Percentiles rank a stretch among this genome's conserved stretches.
Evolutionary conservation across 2,113 vertebrate genomes (phyloP).

Genomic region (Erpornis zantholeuca): DNA sequence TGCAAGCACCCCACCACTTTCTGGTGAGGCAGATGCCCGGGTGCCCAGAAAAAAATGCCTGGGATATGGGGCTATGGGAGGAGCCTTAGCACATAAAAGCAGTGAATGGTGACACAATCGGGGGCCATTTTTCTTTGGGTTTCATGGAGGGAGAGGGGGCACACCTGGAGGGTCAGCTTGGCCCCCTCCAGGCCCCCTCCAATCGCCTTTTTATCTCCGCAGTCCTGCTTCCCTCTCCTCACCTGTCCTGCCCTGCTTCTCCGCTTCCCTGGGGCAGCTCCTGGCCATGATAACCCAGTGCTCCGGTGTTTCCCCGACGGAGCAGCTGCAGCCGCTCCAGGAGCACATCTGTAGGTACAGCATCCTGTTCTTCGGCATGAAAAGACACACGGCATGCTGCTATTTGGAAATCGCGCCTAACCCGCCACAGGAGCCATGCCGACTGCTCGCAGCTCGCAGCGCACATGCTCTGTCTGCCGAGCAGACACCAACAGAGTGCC

Average conservation of each 20-base stretch:
- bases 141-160: no score
- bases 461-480: fast-evolving
- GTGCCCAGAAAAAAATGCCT: neutral
- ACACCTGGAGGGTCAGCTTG: fast-evolving
- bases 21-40: fast-evolving
- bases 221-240: no score
- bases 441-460: neutral
- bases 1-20: neutral
- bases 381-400: no score
- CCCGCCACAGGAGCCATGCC: no score
- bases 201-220: neutral
- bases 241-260: neutral
- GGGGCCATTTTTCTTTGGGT: neutral
- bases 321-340: neutral
- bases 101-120: no score
- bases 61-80: neutral
- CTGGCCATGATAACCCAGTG: fast-evolving
- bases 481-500: fast-evolving
- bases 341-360: neutral
- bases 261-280: neutral
- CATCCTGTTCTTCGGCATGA: neutral
- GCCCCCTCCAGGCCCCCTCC: no score
- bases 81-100: neutral
- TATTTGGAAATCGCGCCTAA: neutral
- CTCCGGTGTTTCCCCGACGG: neutral